phyloP scores from a whole-genome alignment of 2,113 vertebrate species.

The Poeciliopsis retropinna region DNA sequence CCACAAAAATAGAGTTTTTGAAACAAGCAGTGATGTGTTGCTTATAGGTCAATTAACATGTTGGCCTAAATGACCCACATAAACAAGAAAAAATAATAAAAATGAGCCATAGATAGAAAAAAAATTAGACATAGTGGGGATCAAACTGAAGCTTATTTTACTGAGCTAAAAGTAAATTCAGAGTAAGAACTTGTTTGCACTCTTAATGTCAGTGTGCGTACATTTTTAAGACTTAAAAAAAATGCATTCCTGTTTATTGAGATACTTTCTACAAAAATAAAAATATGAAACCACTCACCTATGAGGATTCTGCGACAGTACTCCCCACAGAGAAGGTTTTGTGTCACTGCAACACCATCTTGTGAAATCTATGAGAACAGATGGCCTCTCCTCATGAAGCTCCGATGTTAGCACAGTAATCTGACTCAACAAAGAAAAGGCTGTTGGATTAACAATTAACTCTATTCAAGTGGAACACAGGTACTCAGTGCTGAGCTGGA shows the following conservation, averaged over 20 bases:
- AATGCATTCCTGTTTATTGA: background rate
- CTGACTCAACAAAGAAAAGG: slow-evolving; percentile 63
- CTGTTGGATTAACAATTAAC: slow-evolving; percentile 59
- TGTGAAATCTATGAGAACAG: slow-evolving; percentile 65
- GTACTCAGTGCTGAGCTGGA: slow-evolving; percentile 38
- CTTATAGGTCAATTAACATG: background rate
- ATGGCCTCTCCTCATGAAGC: slow-evolving; percentile 69
- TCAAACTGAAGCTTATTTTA: background rate
- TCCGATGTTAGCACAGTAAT: slow-evolving; percentile 60
- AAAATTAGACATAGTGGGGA: background rate
- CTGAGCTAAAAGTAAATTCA: background rate
- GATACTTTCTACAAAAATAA: slow-evolving; percentile 3
- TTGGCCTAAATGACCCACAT: background rate
- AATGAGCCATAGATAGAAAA: no score
- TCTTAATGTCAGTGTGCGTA: background rate
- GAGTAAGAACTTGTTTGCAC: background rate
- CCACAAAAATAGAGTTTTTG: background rate
- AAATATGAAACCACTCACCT: slow-evolving; percentile 2
- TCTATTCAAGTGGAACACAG: slow-evolving; percentile 67
- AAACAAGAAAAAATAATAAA: background rate
- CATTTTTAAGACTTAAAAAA: background rate
- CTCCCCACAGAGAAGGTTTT: slow-evolving; percentile 12
- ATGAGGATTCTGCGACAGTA: slow-evolving; percentile 12
- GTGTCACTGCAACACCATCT: slow-evolving; percentile 48
- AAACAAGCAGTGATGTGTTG: background rate